Percentiles rank a stretch among this genome's conserved stretches.
Conservation (phyloP, 2,888 invertebrate species). For the Cheilosia vernalis region DNA sequence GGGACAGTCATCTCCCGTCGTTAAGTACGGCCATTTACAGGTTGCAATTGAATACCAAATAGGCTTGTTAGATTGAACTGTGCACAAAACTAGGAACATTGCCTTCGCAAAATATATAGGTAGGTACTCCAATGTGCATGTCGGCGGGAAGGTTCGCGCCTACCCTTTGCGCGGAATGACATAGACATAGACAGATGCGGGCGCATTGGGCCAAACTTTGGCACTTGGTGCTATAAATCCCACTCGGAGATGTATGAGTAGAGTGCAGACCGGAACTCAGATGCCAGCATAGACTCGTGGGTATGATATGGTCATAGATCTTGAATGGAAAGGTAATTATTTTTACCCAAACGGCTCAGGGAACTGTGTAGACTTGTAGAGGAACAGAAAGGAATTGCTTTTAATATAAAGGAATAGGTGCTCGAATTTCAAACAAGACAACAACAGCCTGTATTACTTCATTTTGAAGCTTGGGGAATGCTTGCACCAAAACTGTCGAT, state of each 20-base stretch:
- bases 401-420: no score
- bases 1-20: slow-evolving; percentile 34
- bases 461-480: no score
- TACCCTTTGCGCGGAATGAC: neutral
- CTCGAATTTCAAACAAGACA: no score
- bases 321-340: no score
- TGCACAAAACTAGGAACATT: neutral
- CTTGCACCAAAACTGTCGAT: no score
- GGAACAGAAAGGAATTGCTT: no score
- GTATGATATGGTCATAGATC: no score
- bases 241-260: slow-evolving; percentile 13
- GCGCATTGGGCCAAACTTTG: slow-evolving; percentile 10
- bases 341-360: no score
- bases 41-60: slow-evolving; percentile 33
- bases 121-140: neutral
- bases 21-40: slow-evolving; percentile 46
- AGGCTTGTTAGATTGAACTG: slow-evolving; percentile 1
- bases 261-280: neutral
- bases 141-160: slow-evolving; percentile 3
- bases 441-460: no score
- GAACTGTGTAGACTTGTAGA: no score
- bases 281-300: neutral
- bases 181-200: neutral
- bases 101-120: neutral
- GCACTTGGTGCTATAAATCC: slow-evolving; percentile 23